Evolutionary conservation across 2,888 invertebrate species (phyloP), one percentile per base, ranked within the genome.

Genomic region (Eudasyphora cyanicolor): DNA sequence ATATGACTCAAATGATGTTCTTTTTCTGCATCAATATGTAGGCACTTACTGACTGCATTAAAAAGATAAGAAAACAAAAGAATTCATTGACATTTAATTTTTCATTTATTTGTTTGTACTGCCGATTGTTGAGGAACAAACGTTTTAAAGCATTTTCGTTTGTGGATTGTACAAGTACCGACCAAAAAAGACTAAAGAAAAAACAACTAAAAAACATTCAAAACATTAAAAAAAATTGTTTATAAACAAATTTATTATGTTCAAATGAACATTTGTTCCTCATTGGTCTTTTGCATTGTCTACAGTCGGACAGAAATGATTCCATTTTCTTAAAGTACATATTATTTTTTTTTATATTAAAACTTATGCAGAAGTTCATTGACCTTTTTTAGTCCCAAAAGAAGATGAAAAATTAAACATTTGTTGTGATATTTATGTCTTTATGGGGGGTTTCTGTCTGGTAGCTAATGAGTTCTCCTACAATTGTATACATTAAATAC

Each of bases 211-310:
- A 24, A 32, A 51, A 35, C 3, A n/a, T n/a, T n/a, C 17, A 27
- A 74, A 74, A 67, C 27, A 75, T n/a, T n/a, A 76, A 45, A 42
- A 67, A 64, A 17, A 57, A 35, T 76, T 81, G 81, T 76, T 67
- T 81, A 35, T 73, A 81, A 76, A 80, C 76, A 80, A 80, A 76
- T n/a, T 51, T 29, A 71, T 70, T 62, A 27, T 71, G 32, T 14
- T 14, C 32, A 51, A 27, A 29, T 49, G 35, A 42, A 32, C 29
- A 29, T 70, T 29, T 19, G 42, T 49, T n/a, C n/a, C n/a, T n/a
- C n/a, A 51, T 71, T n/a, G n/a, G 35, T 51, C 38, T 69, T 79
- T 27, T 60, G 60, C 57, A 57, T 57, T n/a, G n/a, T n/a, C 4
- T 17, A 57, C 60, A 57, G 8, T 51, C 14, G 7, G 1, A 57